Evolutionary conservation across 2,888 invertebrate species (phyloP).

Genomic region (Cephus spinipes): DNA sequence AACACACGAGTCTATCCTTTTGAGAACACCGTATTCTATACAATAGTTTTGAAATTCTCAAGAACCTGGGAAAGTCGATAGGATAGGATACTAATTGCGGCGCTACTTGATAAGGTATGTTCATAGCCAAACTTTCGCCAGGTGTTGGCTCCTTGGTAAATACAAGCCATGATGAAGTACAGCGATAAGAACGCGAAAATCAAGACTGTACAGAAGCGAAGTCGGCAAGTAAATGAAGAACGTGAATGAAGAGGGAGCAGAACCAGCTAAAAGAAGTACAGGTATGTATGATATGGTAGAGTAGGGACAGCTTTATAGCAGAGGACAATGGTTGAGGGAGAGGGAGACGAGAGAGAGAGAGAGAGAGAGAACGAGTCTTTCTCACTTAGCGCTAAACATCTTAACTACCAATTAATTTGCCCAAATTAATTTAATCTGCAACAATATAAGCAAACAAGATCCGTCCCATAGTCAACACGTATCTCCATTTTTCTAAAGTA

Average conservation of each 20-base stretch:
- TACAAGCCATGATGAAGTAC: neutral
- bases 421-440: constrained; percentile 59
- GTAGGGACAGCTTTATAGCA: neutral
- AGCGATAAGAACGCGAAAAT: neutral
- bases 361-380: constrained; percentile 41
- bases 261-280: neutral
- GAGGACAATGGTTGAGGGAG: neutral
- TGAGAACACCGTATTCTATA: neutral
- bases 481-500: neutral
- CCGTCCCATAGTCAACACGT: constrained; percentile 34
- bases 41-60: neutral
- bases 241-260: neutral
- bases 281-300: neutral
- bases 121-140: neutral
- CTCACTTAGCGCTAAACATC: constrained; percentile 59
- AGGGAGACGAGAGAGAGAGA: constrained; percentile 15
- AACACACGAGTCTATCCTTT: neutral
- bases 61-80: neutral
- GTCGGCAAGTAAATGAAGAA: neutral
- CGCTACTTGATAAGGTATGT: neutral
- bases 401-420: constrained; percentile 61
- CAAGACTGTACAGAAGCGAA: neutral
- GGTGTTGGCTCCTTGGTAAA: neutral
- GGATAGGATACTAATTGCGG: neutral
- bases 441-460: constrained; percentile 53